Percentiles rank a stretch among this genome's conserved stretches.
Conservation (phyloP, 2,888 invertebrate genomes). For the Notodonta ziczac region DNA sequence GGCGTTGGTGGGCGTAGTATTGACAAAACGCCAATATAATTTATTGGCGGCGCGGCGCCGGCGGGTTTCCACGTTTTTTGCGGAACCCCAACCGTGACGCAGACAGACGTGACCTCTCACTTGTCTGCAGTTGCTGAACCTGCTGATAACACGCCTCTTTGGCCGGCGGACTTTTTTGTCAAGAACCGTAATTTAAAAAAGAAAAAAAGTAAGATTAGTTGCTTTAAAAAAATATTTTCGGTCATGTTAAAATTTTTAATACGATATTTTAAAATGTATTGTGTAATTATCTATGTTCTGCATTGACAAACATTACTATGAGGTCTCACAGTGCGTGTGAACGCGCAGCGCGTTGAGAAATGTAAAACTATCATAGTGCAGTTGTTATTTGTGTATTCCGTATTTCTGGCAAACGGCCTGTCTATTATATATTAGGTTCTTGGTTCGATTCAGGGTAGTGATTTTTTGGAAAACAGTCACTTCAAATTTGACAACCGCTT, state of each 20-base stretch:
- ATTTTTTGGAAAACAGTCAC: no score
- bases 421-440: no score
- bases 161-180: slow-evolving; percentile 10
- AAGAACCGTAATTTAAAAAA: slow-evolving; percentile 1
- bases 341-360: no score
- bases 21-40: slow-evolving; percentile 75
- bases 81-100: slow-evolving; percentile 23
- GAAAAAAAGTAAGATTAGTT: not conserved
- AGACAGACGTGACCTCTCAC: slow-evolving; percentile 45
- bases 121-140: slow-evolving; percentile 36
- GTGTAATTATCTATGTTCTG: no score
- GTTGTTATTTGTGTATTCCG: no score
- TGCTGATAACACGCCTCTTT: slow-evolving; percentile 37
- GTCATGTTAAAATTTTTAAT: not conserved
- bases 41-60: slow-evolving; percentile 74
- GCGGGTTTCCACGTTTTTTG: slow-evolving; percentile 50
- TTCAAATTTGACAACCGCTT: no score
- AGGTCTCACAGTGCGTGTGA: no score
- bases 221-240: not conserved
- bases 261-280: no score
- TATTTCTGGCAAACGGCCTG: no score
- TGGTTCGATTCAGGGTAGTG: no score
- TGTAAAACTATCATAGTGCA: no score
- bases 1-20: slow-evolving; percentile 67
- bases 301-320: no score